Evolutionary conservation across 1,140 invertebrate genomes (phyloP).

Genomic region (Phenacoccus solenopsis): DNA sequence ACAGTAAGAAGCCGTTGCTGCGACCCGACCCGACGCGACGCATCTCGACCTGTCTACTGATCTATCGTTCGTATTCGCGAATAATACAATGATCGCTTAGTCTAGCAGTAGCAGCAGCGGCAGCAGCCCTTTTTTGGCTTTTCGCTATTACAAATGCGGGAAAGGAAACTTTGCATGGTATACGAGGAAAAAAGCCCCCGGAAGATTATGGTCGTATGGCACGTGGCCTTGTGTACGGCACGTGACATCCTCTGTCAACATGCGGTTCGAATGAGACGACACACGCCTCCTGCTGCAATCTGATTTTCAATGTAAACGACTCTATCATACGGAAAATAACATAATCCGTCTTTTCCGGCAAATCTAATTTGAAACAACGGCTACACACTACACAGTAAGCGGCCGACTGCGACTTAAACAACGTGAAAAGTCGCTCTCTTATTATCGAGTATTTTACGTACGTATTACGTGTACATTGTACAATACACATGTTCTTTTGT

Average conservation of each 20-base stretch:
- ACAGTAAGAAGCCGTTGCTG: too few relatives aligned
- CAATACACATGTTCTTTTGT: too few relatives aligned
- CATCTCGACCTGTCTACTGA: too few relatives aligned
- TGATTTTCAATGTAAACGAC: slow-evolving; percentile 16
- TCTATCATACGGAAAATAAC: not conserved
- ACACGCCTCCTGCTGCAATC: slow-evolving; percentile 13
- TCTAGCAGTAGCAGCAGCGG: too few relatives aligned
- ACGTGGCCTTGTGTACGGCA: slow-evolving; percentile 16
- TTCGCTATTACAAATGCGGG: too few relatives aligned
- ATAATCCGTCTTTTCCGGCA: not conserved
- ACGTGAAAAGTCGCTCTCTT: too few relatives aligned
- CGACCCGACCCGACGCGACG: too few relatives aligned
- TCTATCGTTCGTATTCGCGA: too few relatives aligned
- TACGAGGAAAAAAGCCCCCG: not conserved
- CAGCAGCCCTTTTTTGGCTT: too few relatives aligned
- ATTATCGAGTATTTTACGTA: too few relatives aligned
- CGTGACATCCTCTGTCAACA: slow-evolving; percentile 18
- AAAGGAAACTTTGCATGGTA: not conserved
- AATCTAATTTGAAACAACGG: not conserved
- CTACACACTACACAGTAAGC: too few relatives aligned
- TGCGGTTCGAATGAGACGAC: not conserved
- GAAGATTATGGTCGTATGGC: slow-evolving; percentile 1
- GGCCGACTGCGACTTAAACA: not conserved
- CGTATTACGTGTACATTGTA: too few relatives aligned
- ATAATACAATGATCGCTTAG: not conserved